Conservation (phyloP, 2,888 invertebrate genomes). For the Lepidocyrtinus sp. region DNA sequence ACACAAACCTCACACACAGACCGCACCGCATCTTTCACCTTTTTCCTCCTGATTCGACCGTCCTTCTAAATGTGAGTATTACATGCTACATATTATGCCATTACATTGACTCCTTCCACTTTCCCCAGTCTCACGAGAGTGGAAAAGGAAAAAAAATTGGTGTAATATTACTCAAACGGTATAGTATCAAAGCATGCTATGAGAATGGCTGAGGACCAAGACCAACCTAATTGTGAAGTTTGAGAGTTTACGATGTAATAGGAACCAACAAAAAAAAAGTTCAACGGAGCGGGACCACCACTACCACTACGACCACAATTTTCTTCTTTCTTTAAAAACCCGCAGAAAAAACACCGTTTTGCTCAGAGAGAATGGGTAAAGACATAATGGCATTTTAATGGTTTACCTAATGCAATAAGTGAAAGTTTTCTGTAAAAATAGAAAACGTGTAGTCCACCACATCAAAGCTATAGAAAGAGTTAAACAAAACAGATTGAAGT, state of each 20-base stretch:
- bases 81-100: neutral
- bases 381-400: constrained; percentile 37
- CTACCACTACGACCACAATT: neutral
- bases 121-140: neutral
- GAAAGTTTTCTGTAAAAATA: no score
- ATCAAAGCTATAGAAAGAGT: no score
- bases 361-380: neutral
- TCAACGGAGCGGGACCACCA: neutral
- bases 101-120: neutral
- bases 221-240: neutral
- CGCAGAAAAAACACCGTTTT: neutral
- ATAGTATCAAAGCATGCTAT: no score
- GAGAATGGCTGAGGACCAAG: no score
- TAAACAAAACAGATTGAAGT: no score
- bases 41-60: neutral
- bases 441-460: no score
- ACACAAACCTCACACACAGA: neutral
- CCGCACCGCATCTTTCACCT: neutral
- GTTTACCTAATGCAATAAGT: constrained; percentile 39
- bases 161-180: neutral
- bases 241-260: neutral
- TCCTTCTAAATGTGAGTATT: neutral
- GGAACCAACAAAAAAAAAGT: neutral
- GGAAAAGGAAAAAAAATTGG: neutral
- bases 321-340: neutral